A percentile compares a stretch with the other conserved stretches of the same genome.
Conservation (phyloP, 2,113 vertebrate genomes). For the Nothobranchius furzeri region DNA sequence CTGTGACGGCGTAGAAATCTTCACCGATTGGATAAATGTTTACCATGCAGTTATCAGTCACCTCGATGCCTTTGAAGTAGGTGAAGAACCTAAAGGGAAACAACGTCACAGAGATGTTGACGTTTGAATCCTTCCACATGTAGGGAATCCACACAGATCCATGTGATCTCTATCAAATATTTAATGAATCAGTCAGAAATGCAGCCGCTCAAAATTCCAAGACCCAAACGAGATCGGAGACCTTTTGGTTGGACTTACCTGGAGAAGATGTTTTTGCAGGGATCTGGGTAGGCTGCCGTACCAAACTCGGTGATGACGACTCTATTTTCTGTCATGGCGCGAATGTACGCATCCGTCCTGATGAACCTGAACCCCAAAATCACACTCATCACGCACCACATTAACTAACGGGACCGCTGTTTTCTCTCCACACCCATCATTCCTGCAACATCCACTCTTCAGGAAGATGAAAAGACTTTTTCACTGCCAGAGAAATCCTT, state of each 20-base stretch:
- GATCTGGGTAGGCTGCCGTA: slow-evolving; percentile 93
- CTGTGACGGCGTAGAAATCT: slow-evolving; percentile 95
- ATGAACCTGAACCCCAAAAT: slow-evolving; percentile 81
- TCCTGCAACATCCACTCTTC: not conserved
- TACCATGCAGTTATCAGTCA: slow-evolving; percentile 94
- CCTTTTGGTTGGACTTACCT: slow-evolving; percentile 75
- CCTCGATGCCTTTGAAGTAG: slow-evolving; percentile 92
- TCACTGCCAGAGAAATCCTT: not conserved
- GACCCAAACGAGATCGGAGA: not conserved
- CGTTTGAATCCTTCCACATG: too few species aligned
- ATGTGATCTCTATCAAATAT: too few species aligned
- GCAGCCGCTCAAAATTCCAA: too few species aligned
- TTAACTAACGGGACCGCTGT: not conserved
- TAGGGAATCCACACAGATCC: too few species aligned
- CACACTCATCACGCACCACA: not conserved
- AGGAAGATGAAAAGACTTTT: not conserved
- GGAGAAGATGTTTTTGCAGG: slow-evolving; percentile 99
- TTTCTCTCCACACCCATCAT: not conserved
- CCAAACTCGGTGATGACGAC: slow-evolving; percentile 96
- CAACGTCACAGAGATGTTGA: not conserved
- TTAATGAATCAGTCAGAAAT: not conserved
- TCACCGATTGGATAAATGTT: slow-evolving; percentile 94
- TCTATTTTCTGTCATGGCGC: slow-evolving; percentile 93
- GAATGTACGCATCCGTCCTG: slow-evolving; percentile 88
- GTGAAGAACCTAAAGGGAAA: slow-evolving; percentile 89